Conservation (phyloP, 92 coral and sea anemone genomes). For the Paragorgia papillata region DNA sequence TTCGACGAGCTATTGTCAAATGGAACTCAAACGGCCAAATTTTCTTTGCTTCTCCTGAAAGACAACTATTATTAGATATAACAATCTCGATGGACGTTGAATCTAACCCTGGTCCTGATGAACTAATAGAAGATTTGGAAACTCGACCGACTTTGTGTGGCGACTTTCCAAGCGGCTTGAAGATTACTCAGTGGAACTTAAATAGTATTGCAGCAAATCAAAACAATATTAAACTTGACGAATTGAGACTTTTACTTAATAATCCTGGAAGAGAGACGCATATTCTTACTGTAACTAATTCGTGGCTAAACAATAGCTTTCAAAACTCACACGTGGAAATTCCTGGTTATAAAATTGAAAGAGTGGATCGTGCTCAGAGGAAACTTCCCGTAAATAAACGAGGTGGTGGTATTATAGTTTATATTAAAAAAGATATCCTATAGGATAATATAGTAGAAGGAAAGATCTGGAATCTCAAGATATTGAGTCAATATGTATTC, state of each 20-base stretch:
- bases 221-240: slow-evolving; percentile 41
- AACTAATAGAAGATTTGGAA: background rate
- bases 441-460: slow-evolving; percentile 9
- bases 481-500: slow-evolving; percentile 39
- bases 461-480: slow-evolving; percentile 41
- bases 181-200: slow-evolving; percentile 52
- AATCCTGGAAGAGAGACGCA: slow-evolving; percentile 41
- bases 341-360: slow-evolving; percentile 33
- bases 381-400: too few relatives aligned
- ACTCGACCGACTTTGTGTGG: slow-evolving; percentile 28
- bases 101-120: slow-evolving; percentile 20
- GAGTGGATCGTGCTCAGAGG: slow-evolving; percentile 47
- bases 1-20: slow-evolving; percentile 5
- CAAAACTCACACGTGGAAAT: slow-evolving; percentile 34
- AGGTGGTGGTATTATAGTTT: slow-evolving; percentile 14
- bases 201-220: slow-evolving; percentile 35
- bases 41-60: slow-evolving; percentile 15
- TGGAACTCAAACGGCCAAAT: slow-evolving; percentile 10
- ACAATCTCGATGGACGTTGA: slow-evolving; percentile 10
- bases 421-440: slow-evolving; percentile 11
- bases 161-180: slow-evolving; percentile 50
- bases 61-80: background rate
- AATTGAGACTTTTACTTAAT: slow-evolving; percentile 35
- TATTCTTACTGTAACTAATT: slow-evolving; percentile 38
- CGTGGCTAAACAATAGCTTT: slow-evolving; percentile 37